These are phyloP conservation scores for Chlorodrepanis virens DNA, from an alignment of 2,113 vertebrate species.

Conservation along the genomic window DNA sequence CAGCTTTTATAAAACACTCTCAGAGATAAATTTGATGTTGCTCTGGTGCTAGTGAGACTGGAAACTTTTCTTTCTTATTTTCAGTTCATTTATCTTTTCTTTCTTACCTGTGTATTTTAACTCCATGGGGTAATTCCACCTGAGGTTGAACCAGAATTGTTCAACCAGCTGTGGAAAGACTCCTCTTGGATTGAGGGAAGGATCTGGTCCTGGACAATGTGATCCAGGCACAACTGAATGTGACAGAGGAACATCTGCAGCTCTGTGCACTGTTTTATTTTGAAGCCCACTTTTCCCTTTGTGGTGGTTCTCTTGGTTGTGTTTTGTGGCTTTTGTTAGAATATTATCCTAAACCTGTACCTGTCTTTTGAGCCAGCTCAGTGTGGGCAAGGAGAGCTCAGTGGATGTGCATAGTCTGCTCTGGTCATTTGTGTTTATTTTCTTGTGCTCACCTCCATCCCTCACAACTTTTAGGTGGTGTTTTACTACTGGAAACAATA, in stretches of 20 bases:
- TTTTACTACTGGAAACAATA: constrained; percentile 48
- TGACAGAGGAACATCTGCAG: not conserved
- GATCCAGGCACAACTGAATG: not conserved
- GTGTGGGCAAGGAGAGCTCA: not conserved
- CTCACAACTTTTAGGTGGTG: not conserved
- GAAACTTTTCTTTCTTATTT: not conserved
- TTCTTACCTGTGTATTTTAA: not conserved
- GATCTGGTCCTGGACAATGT: not conserved
- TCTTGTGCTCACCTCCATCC: not conserved
- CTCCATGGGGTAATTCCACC: not conserved
- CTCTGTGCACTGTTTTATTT: not conserved
- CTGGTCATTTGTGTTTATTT: not conserved
- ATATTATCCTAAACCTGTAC: not conserved
- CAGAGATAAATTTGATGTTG: not conserved
- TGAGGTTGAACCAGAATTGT: fast-evolving
- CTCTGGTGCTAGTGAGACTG: not conserved
- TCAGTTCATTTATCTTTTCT: too few species aligned
- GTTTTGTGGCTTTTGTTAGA: not conserved
- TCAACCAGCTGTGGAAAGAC: not conserved
- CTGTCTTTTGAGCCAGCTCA: not conserved
- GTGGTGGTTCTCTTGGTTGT: not conserved
- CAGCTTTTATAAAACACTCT: not conserved
- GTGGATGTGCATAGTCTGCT: not conserved
- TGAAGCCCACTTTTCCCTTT: not conserved
- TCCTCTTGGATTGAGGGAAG: not conserved